phyloP scores from a whole-genome alignment of 2,113 vertebrate genomes.

The Pseudopipra pipra region DNA sequence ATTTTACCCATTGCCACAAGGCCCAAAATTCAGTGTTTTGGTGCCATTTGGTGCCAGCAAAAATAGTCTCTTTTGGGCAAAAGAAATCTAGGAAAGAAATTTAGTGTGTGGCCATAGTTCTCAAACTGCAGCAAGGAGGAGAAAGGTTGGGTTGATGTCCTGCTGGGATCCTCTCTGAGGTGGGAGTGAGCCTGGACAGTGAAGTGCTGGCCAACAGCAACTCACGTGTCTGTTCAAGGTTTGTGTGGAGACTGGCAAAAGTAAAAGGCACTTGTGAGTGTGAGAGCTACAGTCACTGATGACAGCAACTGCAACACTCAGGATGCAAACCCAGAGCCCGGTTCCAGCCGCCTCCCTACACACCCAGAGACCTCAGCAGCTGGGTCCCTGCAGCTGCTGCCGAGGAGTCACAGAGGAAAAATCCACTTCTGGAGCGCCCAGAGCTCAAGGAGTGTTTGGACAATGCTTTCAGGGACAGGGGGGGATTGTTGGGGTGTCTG shows the following conservation, averaged over 20 bases:
- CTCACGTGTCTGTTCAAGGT: not conserved
- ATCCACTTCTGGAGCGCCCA: not conserved
- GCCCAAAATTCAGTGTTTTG: not conserved
- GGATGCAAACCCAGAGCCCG: not conserved
- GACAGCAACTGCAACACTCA: not conserved
- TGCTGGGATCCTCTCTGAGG: not conserved
- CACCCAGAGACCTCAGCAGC: constrained; percentile 30
- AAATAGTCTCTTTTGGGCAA: not conserved
- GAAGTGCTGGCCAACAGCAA: not conserved
- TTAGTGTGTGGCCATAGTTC: not conserved
- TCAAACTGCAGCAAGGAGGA: not conserved
- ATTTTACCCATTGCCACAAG: not conserved
- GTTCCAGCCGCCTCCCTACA: not conserved
- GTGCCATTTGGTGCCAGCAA: not conserved
- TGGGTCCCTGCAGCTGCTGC: constrained; percentile 5
- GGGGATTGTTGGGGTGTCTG: too few species aligned
- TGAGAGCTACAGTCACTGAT: not conserved
- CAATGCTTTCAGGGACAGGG: too few species aligned
- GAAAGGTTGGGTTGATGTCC: not conserved
- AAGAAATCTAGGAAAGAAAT: not conserved
- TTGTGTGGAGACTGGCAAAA: not conserved
- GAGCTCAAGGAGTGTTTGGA: not conserved
- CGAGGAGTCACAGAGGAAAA: not conserved
- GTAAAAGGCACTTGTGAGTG: not conserved
- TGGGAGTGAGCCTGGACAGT: not conserved